Evolutionary conservation across 2,797 vertebrate species (phyloP).

Genomic region (Masticophis lateralis): DNA sequence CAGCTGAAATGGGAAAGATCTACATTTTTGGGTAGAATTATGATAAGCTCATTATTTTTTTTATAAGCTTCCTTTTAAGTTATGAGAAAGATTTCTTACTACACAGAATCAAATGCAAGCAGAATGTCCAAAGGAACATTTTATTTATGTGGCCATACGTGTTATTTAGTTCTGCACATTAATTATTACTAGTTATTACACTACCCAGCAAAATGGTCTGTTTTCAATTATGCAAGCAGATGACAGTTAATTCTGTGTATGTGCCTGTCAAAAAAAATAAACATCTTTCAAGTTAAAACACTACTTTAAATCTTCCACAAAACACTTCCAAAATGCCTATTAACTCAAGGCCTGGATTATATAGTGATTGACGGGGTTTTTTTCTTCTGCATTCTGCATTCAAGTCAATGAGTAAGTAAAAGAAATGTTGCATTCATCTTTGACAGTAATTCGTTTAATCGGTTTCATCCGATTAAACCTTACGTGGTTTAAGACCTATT

Average conservation of each 20-base stretch:
- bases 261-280: conserved; percentile 37
- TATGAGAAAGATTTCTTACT: background rate
- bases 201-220: background rate
- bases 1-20: background rate
- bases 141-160: background rate
- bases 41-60: background rate
- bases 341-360: background rate
- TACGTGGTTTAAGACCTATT: background rate
- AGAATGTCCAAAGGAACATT: background rate
- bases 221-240: background rate
- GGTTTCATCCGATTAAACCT: background rate
- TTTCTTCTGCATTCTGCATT: background rate
- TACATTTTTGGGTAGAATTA: background rate
- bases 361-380: background rate
- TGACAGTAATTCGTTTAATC: background rate
- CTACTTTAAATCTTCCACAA: conserved; percentile 21
- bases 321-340: background rate
- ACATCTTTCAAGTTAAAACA: conserved; percentile 52
- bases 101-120: too few relatives aligned
- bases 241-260: conserved; percentile 41
- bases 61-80: background rate
- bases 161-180: background rate
- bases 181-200: background rate
- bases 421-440: background rate
- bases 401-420: background rate